Percentiles rank a stretch among this genome's conserved stretches.
phyloP scores from a whole-genome alignment of 2,113 vertebrate species.

The Dryoscopus gambensis region DNA sequence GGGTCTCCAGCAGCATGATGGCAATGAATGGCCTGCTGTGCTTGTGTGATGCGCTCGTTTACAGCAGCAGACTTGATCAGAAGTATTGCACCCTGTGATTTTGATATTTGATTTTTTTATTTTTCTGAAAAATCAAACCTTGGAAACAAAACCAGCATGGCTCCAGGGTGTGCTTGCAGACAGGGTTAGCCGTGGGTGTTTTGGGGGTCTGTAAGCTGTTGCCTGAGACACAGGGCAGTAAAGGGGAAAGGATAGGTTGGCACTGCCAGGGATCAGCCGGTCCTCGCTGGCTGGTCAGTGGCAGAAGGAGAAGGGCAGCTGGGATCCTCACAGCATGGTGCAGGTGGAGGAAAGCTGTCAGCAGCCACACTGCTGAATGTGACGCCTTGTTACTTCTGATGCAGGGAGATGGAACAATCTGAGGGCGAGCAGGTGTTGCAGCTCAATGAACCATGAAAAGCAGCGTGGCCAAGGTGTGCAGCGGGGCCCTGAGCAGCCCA shows the following conservation, averaged over 20 bases:
- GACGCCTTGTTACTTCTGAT: background rate
- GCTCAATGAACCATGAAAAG: background rate
- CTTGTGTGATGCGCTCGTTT: background rate
- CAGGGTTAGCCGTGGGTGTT: fast-evolving
- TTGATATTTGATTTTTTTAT: background rate
- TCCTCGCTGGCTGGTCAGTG: background rate
- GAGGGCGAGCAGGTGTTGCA: background rate
- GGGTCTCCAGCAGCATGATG: background rate
- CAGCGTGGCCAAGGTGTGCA: background rate
- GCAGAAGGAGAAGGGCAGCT: background rate
- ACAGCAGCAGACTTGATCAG: background rate
- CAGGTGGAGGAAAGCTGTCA: background rate
- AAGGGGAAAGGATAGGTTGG: background rate
- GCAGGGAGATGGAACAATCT: background rate
- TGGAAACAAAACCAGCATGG: background rate
- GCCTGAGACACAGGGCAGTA: background rate
- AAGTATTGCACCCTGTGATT: background rate
- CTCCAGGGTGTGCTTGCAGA: background rate
- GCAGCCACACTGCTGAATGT: background rate
- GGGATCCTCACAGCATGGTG: fast-evolving
- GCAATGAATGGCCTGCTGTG: background rate
- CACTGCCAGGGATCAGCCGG: background rate
- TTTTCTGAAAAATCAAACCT: background rate
- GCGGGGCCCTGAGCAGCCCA: background rate
- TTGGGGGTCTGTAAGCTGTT: background rate